A percentile compares a stretch with the other conserved stretches of the same genome.
Conservation (phyloP, 1,140 invertebrate species). For the Ceratina calcarata region DNA sequence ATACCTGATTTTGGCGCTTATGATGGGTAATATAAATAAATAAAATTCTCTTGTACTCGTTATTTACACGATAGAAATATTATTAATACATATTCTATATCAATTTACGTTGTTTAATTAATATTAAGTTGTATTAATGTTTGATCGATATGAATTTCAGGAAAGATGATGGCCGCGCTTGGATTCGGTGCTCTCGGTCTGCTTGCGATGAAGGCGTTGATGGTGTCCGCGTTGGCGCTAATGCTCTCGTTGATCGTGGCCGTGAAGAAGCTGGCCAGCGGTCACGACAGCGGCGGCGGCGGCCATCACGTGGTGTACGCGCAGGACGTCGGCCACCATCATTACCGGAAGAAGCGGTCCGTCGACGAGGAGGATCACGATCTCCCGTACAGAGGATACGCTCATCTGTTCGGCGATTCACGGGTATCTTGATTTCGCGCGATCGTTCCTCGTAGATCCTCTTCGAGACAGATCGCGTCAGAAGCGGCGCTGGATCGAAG, state of each 20-base stretch:
- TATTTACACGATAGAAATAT: too few relatives aligned
- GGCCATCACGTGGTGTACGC: conserved; percentile 87
- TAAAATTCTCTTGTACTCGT: too few relatives aligned
- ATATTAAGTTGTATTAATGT: too few relatives aligned
- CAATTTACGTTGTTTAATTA: too few relatives aligned
- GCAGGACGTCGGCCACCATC: conserved; percentile 82
- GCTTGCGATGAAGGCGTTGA: conserved; percentile 86
- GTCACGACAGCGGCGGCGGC: conserved; percentile 82
- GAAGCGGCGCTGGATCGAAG: background rate
- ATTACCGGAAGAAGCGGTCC: conserved; percentile 81
- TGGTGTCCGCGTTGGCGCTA: conserved; percentile 85
- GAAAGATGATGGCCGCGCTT: conserved; percentile 85
- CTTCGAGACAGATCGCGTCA: background rate
- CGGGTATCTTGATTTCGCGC: conserved; percentile 42
- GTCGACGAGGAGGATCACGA: conserved; percentile 65
- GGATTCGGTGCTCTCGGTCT: conserved; percentile 86
- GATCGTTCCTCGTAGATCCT: conserved; percentile 15
- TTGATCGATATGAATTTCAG: conserved; percentile 63
- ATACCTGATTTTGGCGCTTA: conserved; percentile 84
- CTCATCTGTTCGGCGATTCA: conserved; percentile 50
- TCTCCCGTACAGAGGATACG: conserved; percentile 83
- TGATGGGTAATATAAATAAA: conserved; percentile 88
- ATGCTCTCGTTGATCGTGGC: conserved; percentile 87
- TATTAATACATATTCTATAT: too few relatives aligned
- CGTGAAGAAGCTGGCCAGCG: conserved; percentile 85